Evolutionary conservation across 2,888 invertebrate species (phyloP), one percentile per base, ranked within the genome.

Genomic region (Pedicia rivosa): DNA sequence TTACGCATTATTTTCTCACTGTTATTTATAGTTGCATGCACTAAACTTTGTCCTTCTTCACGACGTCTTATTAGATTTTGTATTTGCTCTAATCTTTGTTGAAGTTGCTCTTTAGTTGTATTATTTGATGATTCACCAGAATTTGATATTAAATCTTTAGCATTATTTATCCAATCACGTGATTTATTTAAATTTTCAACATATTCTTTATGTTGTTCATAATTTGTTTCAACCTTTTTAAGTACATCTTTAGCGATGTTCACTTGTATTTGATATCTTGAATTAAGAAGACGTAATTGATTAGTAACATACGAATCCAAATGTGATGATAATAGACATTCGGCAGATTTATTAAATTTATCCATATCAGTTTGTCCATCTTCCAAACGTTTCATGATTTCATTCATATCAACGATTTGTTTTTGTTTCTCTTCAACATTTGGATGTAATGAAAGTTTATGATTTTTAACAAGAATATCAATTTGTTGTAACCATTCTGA

Each of bases 401-500:
- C 78, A 56, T 78, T 70, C 19, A 86, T 82, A 51, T 86, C 83
- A 35, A 69, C 67, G 0, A 88, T 86, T 64, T 88, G 87, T 43
- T 78, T 83, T 43, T 75, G 73, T 52, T 91, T 91, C 49, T 91
- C 90, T 34, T 72, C 69, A 2, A 86, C 66, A 38, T 77, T 83
- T 3, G 84, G 75, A 16, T 82, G 68, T 9, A 88, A 63, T 15
- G 83, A 79, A 16, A 84, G 72, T 58, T 91, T 91, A 49, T 90
- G 84, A 39, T 86, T 84, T 55, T 91, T 90, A 9, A 88, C 80
- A 7, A 88, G 68, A 48, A 88, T 86, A 49, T 90, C 88, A 50
- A 84, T 84, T 56, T 90, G 88, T 51, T 90, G 90, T 20, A 91
- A 59, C 90, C 90, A 91, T 56, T 91, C 90, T 35, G 86, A 86